phyloP scores from a whole-genome alignment of 2,797 vertebrate genomes.

The Lagodon rhomboides region DNA sequence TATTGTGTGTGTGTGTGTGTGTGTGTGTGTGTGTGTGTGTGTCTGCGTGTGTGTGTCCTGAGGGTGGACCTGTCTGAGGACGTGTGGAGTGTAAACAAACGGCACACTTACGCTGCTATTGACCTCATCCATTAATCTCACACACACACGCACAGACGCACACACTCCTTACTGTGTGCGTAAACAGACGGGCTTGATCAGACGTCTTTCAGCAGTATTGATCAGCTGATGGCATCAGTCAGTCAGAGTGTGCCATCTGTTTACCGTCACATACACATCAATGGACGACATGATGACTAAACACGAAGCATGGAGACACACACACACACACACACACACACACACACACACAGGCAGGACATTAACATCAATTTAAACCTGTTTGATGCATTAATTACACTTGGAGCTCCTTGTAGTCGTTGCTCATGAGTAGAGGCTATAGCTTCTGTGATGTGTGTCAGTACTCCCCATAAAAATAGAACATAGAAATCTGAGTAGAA shows the following conservation, averaged over 20 bases:
- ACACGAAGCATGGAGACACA: conserved; percentile 27
- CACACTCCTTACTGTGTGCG: conserved; percentile 26
- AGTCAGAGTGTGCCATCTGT: conserved; percentile 53
- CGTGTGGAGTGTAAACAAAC: conserved; percentile 48
- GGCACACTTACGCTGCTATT: conserved; percentile 58
- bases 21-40: conserved; percentile 7
- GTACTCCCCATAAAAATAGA: too few species aligned
- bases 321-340: conserved; percentile 20
- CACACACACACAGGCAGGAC: not conserved
- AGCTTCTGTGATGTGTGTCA: too few species aligned
- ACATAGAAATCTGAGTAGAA: too few species aligned
- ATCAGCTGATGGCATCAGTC: conserved; percentile 55
- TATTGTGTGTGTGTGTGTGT: conserved; percentile 2
- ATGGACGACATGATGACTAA: conserved; percentile 51
- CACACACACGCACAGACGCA: conserved; percentile 1
- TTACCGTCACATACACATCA: conserved; percentile 37
- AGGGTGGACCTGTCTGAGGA: conserved; percentile 24
- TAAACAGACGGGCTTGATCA: conserved; percentile 38
- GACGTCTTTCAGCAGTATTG: conserved; percentile 20
- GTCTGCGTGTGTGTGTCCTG: conserved; percentile 30
- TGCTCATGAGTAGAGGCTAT: too few species aligned
- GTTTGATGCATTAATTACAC: not conserved
- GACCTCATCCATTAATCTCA: conserved; percentile 8
- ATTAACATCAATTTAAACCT: not conserved
- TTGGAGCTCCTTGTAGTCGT: too few species aligned